Base-by-base conservation (phyloP, 2,888 invertebrate genomes). In the Sphaerophoria rueppellii region DNA sequence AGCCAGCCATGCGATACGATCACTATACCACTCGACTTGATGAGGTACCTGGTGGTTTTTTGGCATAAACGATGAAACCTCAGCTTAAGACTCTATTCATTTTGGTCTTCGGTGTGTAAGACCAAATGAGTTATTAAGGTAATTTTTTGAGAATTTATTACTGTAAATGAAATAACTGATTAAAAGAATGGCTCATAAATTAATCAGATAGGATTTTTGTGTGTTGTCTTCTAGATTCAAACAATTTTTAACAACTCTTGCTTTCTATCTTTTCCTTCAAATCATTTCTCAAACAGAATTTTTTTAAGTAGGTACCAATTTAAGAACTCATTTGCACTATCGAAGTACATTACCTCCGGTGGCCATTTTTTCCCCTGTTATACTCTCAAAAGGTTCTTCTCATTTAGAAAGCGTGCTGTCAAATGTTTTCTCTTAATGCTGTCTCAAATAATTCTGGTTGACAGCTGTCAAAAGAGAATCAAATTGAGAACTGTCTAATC, bases 71-170 rank as follows among this genome's bases (percentile, higher is more conserved):
- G 52, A 54, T 67, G 54, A 74, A 80, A 57, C 61, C 61, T 46
- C 73, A 74, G 81, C 72, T 81, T 75, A 61, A 52, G 60, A 81
- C 73, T 81, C 70, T 73, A 76, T 76, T 69, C 76, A 77, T 80
- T 69, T 61, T 71, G 24, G 24, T 24, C 24, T 24, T 24, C 24
- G 24, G 24, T 24, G 24, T 24, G 80, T 61, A 55, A 34, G 63
- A 40, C 75, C 48, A 57, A 9, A 70, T 69, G 85, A 81, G 63
- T 85, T 73, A 81, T 81, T 60, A 65, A 57, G 85, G 85, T 81
- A 81, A 76, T 85, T 85, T 85, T 85, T 76, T 70, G 85, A 85
- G 70, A 85, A 85, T 85, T 85, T 85, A 85, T 85, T 85, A 72
- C 85, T 73, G 81, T 81, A 85, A 85, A 85, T 85, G 76, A 76